These are phyloP conservation scores for Morus bassanus DNA, from an alignment of 2,797 vertebrate species.

Conservation along the genomic window DNA sequence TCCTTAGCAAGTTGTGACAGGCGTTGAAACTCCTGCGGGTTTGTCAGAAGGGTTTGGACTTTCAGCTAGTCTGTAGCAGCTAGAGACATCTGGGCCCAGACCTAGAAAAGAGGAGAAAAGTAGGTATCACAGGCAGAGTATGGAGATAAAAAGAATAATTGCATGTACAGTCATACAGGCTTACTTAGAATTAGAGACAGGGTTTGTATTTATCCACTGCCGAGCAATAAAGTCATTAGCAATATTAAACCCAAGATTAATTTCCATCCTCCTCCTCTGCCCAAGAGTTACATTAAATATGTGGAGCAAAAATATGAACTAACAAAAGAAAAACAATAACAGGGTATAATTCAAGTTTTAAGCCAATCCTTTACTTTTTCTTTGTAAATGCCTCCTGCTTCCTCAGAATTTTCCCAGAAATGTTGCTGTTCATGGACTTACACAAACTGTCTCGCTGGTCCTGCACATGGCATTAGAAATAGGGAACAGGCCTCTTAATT, in stretches of 20 bases:
- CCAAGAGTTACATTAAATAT: not conserved
- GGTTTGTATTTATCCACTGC: not conserved
- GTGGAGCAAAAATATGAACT: not conserved
- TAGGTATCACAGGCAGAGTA: not conserved
- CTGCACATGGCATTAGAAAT: not conserved
- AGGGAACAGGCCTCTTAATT: not conserved
- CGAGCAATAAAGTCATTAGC: not conserved
- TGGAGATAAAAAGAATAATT: not conserved
- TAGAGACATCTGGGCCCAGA: accelerated
- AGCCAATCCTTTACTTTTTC: not conserved
- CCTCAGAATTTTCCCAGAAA: not conserved
- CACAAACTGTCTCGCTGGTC: not conserved
- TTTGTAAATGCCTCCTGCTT: not conserved
- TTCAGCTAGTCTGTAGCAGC: not conserved
- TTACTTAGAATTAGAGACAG: not conserved
- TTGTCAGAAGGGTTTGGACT: not conserved
- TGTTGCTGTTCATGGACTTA: not conserved
- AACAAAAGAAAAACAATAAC: not conserved
- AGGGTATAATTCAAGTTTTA: not conserved
- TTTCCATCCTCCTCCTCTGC: not conserved
- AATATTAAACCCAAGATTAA: not conserved
- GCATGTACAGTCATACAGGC: not conserved
- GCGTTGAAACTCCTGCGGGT: not conserved
- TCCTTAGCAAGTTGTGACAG: not conserved
- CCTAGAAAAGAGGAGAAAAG: not conserved